Base-by-base conservation (phyloP, 2,797 vertebrate species). In the Fundulus diaphanus region DNA sequence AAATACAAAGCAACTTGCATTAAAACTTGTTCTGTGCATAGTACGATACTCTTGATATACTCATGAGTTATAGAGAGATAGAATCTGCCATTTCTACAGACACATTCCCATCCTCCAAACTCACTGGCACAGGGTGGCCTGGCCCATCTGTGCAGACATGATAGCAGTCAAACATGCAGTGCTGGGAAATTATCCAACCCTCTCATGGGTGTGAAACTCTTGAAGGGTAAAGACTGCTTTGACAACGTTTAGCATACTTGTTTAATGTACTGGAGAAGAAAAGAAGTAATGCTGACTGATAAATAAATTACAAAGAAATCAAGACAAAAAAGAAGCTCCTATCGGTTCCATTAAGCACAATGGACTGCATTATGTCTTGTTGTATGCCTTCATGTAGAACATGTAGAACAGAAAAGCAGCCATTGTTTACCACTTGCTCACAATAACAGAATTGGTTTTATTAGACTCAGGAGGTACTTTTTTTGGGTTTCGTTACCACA, bases 71-170 rank as follows among this genome's bases (percentile, higher is more conserved):
- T 15, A 35, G 11, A 75, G 37, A 52, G 12, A 66, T 40, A 75
- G 20, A 37, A 72, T 72, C 27, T 40, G 66, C 46, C 31, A 77
- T 63, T 5, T 18, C 29, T 56, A 52, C 72, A 69, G 70, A 78
- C 31, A 72, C 71, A 49, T 82, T 73, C 27, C 20, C 56, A 68
- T 73, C 52, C 68, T 76, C 52, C 68, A 81, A 75, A 72, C 20
- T 31, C 77, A 77, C 77, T 74, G 76, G 81, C 61, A 67, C 78
- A 80, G 83, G 85, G 79, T 74, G 84, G 76, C 77, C 51, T 42
- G 84, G 52, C 77, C 84, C 85, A 79, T 92, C 87, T 92, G 88
- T 85, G 75, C 82, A 81, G 77, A 70, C 78, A 80, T 87, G 90
- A 91, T 87, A 89, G 87, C 73, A 82, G 72, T 85, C 82, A 81